Base-by-base conservation (phyloP, 2,888 invertebrate species). In the Stegophylla sp. region DNA sequence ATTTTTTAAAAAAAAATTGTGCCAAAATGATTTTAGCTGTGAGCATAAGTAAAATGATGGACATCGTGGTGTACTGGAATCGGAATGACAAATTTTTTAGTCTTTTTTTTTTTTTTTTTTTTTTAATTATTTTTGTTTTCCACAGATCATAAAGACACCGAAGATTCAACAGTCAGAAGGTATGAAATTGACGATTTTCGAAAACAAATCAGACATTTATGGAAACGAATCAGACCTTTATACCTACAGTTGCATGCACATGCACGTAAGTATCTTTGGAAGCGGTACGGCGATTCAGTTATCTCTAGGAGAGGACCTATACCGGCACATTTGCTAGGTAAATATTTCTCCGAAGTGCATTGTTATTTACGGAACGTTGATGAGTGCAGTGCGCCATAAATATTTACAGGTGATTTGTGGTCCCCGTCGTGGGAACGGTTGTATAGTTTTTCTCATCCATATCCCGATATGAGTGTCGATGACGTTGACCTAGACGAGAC, bases 231-330 rank as follows among this genome's bases (percentile, higher is more conserved):
- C 73, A 91, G 91, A 83, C 96, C 96, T 0, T 86, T 96, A 3
- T 96, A 96, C 85, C 87, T 91, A 82, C 92, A 95, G 85, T 87
- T 96, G 3, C 95, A 96, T 86, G 94, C 93, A 0, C 95, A 94
- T 85, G 92, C 94, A 0, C 89, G 95, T 83, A 89, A 90, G 84
- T 90, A 91, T 76, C 87, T 96, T 64, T 88, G 90, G n/a, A 88
- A 91, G 84, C 89, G 90, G 83, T 94, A 95, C 85, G 94, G 94
- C 0, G 90, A 91, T 53, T 87, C 89, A 1, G 86, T 92, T 0
- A 90, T 92, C 0, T 88, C 91, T 0, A 89, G 90, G 75, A 90
- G 87, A 82, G 93, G 92, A 82, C 92, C 93, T 0, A 91, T 94
- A 74, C 94, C 94, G 0, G 93, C 92, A 81, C 93, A 94, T 88